These are phyloP conservation scores for Eilema sororculum DNA, from an alignment of 2,888 invertebrate species.

Conservation along the genomic window DNA sequence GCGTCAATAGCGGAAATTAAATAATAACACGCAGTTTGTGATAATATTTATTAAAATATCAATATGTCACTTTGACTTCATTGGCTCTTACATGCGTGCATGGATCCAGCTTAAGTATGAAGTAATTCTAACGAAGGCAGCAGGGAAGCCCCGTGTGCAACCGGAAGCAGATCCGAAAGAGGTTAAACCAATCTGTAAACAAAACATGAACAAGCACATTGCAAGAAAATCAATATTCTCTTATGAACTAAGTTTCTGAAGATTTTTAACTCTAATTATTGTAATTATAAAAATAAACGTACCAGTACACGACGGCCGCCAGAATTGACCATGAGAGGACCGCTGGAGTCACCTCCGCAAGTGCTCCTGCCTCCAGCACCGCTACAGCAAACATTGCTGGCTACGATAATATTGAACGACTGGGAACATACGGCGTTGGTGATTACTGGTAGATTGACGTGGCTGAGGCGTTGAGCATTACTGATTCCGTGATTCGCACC, in stretches of 20 bases:
- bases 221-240: background rate
- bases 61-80: too few relatives aligned
- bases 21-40: too few relatives aligned
- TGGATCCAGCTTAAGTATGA: slow-evolving; percentile 13
- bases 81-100: background rate
- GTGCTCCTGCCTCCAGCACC: slow-evolving; percentile 52
- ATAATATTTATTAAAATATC: too few relatives aligned
- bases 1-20: too few relatives aligned
- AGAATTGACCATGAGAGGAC: slow-evolving; percentile 55
- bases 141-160: slow-evolving; percentile 14
- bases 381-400: slow-evolving; percentile 65
- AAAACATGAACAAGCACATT: background rate
- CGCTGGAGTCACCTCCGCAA: slow-evolving; percentile 73
- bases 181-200: slow-evolving; percentile 19
- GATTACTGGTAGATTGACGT: slow-evolving; percentile 51
- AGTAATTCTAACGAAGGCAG: slow-evolving; percentile 19
- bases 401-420: slow-evolving; percentile 52
- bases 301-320: slow-evolving; percentile 9
- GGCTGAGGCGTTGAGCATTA: slow-evolving; percentile 10
- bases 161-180: slow-evolving; percentile 18
- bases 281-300: background rate
- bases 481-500: background rate
- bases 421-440: slow-evolving; percentile 54
- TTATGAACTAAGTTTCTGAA: too few relatives aligned
- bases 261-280: too few relatives aligned